Conservation (phyloP, 1,140 invertebrate genomes). For the Pseudomyrmex cubaensis region DNA sequence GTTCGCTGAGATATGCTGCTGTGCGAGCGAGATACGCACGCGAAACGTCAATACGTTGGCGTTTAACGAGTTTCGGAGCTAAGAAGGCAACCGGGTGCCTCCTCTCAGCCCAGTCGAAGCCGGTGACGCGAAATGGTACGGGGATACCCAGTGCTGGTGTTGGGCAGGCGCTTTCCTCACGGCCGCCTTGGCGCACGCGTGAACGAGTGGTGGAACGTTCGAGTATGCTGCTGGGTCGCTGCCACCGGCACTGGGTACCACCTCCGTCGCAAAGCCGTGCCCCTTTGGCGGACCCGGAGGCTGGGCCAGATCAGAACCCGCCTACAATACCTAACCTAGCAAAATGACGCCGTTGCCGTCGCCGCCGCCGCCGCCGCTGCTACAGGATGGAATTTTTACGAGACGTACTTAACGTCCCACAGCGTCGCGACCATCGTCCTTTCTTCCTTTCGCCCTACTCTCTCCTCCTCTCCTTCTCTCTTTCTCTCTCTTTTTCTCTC, state of each 20-base stretch:
- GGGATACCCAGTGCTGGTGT: conserved; percentile 66
- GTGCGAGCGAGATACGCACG: conserved; percentile 48
- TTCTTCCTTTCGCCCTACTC: conserved; percentile 58
- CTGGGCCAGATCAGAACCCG: conserved; percentile 22
- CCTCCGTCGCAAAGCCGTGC: conserved; percentile 52
- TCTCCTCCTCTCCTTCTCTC: conserved; percentile 2
- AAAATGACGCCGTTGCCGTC: conserved; percentile 83
- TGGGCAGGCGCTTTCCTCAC: conserved; percentile 71
- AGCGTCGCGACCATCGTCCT: conserved; percentile 62
- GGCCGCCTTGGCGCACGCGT: conserved; percentile 68
- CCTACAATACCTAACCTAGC: conserved; percentile 57
- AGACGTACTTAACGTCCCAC: conserved; percentile 82
- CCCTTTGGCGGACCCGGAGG: conserved; percentile 35
- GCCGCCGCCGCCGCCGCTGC: conserved; percentile 76
- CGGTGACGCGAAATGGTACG: conserved; percentile 83
- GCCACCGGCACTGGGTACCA: conserved; percentile 44
- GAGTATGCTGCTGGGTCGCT: conserved; percentile 59
- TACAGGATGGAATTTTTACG: conserved; percentile 83
- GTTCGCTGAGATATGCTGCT: conserved; percentile 22
- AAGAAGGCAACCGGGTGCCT: conserved; percentile 57
- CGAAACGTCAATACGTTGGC: conserved; percentile 67
- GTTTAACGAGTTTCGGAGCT: conserved; percentile 59
- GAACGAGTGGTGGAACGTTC: conserved; percentile 66
- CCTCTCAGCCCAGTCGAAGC: conserved; percentile 79
- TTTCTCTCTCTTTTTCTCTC: not conserved